Evolutionary conservation across 2,797 vertebrate genomes (phyloP).

Genomic region (Gymnoscopelus braueri): DNA sequence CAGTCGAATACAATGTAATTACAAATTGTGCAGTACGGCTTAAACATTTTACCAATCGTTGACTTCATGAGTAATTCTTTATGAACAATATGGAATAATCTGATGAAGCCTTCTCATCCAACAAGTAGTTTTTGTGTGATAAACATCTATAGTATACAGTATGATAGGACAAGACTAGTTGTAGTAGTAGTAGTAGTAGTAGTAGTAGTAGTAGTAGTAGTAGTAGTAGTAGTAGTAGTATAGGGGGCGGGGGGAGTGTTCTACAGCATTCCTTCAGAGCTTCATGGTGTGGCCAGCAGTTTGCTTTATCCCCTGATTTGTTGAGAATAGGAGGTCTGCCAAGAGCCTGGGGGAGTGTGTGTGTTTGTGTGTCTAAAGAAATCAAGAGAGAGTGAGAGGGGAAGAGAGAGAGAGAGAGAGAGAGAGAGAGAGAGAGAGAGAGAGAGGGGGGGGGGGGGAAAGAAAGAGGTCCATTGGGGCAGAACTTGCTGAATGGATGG

Average conservation of each 20-base stretch:
- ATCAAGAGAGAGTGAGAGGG: not conserved
- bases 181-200: too few species aligned
- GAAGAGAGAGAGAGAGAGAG: constrained; percentile 10
- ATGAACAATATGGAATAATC: not conserved
- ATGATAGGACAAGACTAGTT: too few species aligned
- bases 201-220: too few species aligned
- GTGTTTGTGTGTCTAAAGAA: not conserved
- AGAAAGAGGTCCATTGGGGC: constrained; percentile 10
- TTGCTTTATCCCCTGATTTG: constrained; percentile 49
- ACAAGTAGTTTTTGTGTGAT: too few species aligned
- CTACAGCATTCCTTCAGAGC: constrained; percentile 24
- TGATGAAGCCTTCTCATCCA: too few species aligned
- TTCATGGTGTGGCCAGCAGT: constrained; percentile 13
- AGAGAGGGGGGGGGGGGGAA: constrained; percentile 12
- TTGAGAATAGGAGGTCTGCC: too few species aligned
- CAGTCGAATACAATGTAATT: constrained; percentile 43
- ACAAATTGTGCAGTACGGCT: constrained; percentile 23
- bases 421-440: not conserved
- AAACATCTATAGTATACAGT: too few species aligned
- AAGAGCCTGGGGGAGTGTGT: constrained; percentile 10
- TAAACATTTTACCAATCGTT: constrained; percentile 39
- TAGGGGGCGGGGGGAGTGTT: constrained; percentile 11
- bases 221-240: too few species aligned
- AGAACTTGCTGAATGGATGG: constrained; percentile 47
- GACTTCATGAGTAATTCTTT: constrained; percentile 22